Evolutionary conservation across 2,888 invertebrate species (phyloP).

Genomic region (Synanthedon vespiformis): DNA sequence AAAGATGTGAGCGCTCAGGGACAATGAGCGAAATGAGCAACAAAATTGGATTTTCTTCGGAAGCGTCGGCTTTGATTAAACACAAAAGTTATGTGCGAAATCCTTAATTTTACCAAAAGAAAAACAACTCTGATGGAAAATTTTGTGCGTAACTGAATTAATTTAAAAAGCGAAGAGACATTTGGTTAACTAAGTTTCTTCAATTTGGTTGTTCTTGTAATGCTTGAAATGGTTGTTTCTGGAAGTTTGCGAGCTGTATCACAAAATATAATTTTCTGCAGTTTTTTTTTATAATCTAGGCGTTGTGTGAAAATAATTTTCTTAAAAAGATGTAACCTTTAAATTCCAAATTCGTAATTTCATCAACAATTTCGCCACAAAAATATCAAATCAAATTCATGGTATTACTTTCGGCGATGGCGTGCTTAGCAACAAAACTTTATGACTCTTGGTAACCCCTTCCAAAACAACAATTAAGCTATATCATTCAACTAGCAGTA

Average conservation of each 20-base stretch:
- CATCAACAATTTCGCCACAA: no score
- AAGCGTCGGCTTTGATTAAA: slow-evolving; percentile 7
- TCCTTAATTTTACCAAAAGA: slow-evolving; percentile 3
- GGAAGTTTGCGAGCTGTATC: slow-evolving; percentile 10
- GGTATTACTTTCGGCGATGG: no score
- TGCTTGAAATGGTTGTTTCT: slow-evolving; percentile 3
- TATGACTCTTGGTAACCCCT: slow-evolving; percentile 12
- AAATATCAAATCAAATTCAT: no score
- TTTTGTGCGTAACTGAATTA: slow-evolving; percentile 13
- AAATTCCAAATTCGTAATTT: no score
- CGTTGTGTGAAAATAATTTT: no score
- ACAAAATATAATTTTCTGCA: no score
- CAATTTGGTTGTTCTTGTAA: slow-evolving; percentile 3
- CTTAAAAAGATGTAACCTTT: no score
- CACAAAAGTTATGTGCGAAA: slow-evolving; percentile 13
- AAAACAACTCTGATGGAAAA: slow-evolving; percentile 6
- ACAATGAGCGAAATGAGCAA: background rate
- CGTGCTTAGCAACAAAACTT: slow-evolving; percentile 22
- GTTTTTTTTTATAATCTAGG: no score
- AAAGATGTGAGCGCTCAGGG: slow-evolving; percentile 1
- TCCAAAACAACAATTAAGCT: slow-evolving; percentile 8
- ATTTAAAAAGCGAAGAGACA: slow-evolving; percentile 16
- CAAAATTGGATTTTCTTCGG: slow-evolving; percentile 5
- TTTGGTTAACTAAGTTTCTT: slow-evolving; percentile 6
- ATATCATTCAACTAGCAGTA: slow-evolving; percentile 4